A percentile compares a stretch with the other conserved stretches of the same genome.
phyloP scores from a whole-genome alignment of 2,113 vertebrate genomes.

The Mugil cephalus region DNA sequence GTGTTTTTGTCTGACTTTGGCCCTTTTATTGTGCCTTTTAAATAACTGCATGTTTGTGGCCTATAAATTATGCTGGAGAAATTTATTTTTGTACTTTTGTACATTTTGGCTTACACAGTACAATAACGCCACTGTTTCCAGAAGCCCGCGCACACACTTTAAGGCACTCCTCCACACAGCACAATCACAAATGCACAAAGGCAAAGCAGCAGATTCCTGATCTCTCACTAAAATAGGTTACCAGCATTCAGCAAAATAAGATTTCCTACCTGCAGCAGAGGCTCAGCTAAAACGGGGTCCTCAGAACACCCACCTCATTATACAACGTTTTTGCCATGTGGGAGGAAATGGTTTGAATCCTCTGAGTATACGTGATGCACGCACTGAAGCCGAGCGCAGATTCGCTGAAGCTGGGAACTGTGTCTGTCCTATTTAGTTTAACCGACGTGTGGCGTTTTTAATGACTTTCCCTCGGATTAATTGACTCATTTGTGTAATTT shows the following conservation, averaged over 20 bases:
- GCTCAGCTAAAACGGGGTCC: constrained; percentile 60
- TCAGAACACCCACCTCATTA: constrained; percentile 65
- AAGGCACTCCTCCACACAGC: constrained; percentile 45
- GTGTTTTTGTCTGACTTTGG: constrained; percentile 25
- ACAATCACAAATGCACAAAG: constrained; percentile 46
- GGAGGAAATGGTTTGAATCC: constrained; percentile 54
- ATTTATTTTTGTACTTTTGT: constrained; percentile 6
- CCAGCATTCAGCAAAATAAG: constrained; percentile 54
- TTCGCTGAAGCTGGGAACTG: constrained; percentile 25
- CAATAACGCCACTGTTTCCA: constrained; percentile 37
- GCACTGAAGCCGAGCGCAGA: constrained; percentile 30
- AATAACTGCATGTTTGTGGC: constrained; percentile 25
- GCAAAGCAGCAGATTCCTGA: constrained; percentile 49
- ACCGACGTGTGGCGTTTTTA: constrained; percentile 9
- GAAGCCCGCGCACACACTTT: constrained; percentile 16
- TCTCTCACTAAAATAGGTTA: constrained; percentile 72
- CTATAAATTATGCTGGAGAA: constrained; percentile 26
- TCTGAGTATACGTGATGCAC: constrained; percentile 24
- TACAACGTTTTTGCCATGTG: constrained; percentile 46
- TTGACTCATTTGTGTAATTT: constrained; percentile 24
- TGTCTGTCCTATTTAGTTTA: constrained; percentile 19
- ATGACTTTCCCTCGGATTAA: constrained; percentile 25
- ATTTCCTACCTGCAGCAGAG: constrained; percentile 68
- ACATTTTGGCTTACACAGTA: constrained; percentile 22
- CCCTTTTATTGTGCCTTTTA: constrained; percentile 7